Evolutionary conservation across 2,797 vertebrate genomes (phyloP).

Genomic region (Tokudaia tokunoshimensis): DNA sequence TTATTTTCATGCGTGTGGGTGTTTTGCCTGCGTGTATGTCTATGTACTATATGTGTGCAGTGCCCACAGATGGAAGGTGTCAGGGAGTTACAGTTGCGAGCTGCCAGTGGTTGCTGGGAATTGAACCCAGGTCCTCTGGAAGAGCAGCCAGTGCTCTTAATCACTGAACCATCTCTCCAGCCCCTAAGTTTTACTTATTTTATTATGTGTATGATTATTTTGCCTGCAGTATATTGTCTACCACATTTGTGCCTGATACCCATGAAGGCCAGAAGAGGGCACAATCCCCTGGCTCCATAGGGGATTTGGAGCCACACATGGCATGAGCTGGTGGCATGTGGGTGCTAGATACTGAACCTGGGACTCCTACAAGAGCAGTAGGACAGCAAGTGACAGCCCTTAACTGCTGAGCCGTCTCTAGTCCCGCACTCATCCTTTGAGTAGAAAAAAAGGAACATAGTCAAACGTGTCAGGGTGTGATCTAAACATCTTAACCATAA

Average conservation of each 20-base stretch:
- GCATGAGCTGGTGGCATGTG: neutral
- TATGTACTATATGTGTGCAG: neutral
- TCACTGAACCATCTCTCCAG: neutral
- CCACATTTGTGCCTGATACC: neutral
- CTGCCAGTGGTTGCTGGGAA: neutral
- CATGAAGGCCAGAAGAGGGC: neutral
- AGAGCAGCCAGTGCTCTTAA: neutral
- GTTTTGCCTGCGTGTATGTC: neutral
- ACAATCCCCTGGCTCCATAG: neutral
- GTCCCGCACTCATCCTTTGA: neutral
- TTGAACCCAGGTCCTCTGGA: neutral
- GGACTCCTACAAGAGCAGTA: neutral
- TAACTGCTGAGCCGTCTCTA: neutral
- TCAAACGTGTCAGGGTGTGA: slow-evolving; percentile 30
- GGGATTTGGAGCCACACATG: neutral
- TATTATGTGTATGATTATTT: neutral
- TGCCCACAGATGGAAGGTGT: neutral
- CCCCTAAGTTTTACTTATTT: neutral
- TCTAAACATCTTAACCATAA: neutral
- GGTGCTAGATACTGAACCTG: neutral
- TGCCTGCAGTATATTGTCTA: neutral
- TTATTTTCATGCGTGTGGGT: neutral
- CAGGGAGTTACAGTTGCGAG: neutral
- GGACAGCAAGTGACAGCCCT: neutral
- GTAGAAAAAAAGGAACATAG: neutral